phyloP scores from a whole-genome alignment of 1,140 invertebrate species.

The Bombus waltoni region DNA sequence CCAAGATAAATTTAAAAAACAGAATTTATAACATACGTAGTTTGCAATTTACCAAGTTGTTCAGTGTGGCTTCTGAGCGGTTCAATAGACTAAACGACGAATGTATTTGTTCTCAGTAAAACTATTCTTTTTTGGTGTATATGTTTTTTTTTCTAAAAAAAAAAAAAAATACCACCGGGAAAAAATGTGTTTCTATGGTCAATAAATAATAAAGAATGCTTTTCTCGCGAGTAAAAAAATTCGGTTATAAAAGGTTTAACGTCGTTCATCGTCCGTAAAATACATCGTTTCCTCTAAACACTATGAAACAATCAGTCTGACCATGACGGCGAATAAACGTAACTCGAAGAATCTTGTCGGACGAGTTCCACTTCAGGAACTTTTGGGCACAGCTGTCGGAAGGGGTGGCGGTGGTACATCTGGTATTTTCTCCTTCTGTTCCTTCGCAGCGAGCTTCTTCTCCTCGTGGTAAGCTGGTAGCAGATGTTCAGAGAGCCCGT shows the following conservation, averaged over 20 bases:
- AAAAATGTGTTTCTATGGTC: background rate
- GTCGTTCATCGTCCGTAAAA: background rate
- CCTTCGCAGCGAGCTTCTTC: constrained; percentile 18
- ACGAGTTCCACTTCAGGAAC: constrained; percentile 25
- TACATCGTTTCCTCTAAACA: background rate
- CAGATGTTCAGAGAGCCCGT: constrained; percentile 46
- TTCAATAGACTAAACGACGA: background rate
- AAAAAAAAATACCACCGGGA: background rate
- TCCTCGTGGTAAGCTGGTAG: constrained; percentile 69
- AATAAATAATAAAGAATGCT: background rate
- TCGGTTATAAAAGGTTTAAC: background rate
- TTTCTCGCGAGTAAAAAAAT: background rate
- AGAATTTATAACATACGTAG: background rate
- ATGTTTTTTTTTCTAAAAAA: background rate
- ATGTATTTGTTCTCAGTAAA: too few relatives aligned
- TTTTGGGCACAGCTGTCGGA: constrained; percentile 62
- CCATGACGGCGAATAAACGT: background rate
- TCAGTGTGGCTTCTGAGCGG: background rate
- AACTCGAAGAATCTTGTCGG: background rate
- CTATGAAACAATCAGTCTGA: constrained; percentile 15
- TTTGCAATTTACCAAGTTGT: background rate
- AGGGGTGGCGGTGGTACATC: constrained; percentile 74
- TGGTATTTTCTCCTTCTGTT: constrained; percentile 65
- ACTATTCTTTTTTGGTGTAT: background rate
- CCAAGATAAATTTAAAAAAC: background rate